Evolutionary conservation across 2,888 invertebrate genomes (phyloP), one percentile per base, ranked within the genome.

Genomic region (Teleiodes luculella): DNA sequence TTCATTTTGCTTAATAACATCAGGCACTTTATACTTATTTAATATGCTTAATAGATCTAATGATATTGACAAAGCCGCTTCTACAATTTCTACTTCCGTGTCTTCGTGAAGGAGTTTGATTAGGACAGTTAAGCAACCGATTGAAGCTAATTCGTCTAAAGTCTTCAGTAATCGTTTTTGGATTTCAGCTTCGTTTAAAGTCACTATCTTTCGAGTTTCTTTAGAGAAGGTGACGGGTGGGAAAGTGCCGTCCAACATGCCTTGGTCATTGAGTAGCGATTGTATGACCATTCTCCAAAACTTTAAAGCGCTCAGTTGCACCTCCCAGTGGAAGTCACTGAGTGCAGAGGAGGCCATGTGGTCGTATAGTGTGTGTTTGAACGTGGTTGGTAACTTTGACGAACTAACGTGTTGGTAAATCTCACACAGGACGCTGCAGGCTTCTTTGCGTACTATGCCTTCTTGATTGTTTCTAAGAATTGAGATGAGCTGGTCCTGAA

Each of bases 201-300:
- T 92, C 2, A 96, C 93, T 16, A 96, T 96, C 80, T 96, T 96
- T 55, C 93, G 91, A 4, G 93, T 89, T 74, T 95, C 94, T 68
- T 92, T 94, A 0, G 95, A 95, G 74, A 96, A 96, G 0, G 95
- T 95, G 0, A 95, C 93, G 0, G 91, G 91, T 0, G 96, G 96
- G 76, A 96, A 96, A 0, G 86, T 91, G 0, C 95, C 95, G 70
- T 96, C 95, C 10, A 96, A 91, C 94, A 96, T 95, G n/a, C 96
- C 96, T 79, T 95, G 95, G 67, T 95, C 92, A 0, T 89, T 90
- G 7, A 95, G 80, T 52, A 92, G 91, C 0, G 91, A 90, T 20
- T 91, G 86, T 43, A 95, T 93, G 18, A 94, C 93, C 10, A 91
- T 83, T 53, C 91, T 90, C 95, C 96, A 96, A 68, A 94, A 96